Percentiles rank a stretch among this genome's conserved stretches.
Evolutionary conservation across 2,113 vertebrate genomes (phyloP).

Genomic region (Ahaetulla prasina): DNA sequence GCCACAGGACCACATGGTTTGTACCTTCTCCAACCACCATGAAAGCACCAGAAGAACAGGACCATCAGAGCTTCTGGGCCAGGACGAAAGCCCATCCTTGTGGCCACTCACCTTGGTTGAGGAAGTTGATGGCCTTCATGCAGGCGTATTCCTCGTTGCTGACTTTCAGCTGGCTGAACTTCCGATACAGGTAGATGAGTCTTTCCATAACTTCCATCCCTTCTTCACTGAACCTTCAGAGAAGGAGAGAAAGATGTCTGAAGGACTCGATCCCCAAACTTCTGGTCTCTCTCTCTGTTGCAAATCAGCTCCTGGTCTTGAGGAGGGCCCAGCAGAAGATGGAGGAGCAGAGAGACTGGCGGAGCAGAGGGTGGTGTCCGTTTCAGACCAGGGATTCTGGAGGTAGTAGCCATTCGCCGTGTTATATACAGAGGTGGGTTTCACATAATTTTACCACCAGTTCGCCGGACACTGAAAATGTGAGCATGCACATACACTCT

Average conservation of each 20-base stretch:
- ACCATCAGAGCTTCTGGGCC: not conserved
- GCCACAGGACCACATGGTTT: not conserved
- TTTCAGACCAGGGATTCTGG: too few species aligned
- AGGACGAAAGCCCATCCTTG: too few species aligned
- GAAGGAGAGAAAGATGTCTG: not conserved
- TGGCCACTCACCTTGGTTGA: conserved; percentile 87
- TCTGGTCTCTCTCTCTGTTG: too few species aligned
- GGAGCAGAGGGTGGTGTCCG: too few species aligned
- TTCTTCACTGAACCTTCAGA: conserved; percentile 86
- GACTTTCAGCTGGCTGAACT: conserved; percentile 93
- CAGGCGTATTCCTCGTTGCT: conserved; percentile 97
- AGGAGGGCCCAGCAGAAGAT: not conserved
- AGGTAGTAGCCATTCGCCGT: too few species aligned
- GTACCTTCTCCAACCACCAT: not conserved
- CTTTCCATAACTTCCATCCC: conserved; percentile 98
- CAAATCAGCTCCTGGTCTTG: not conserved
- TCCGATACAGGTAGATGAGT: conserved; percentile 95
- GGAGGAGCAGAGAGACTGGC: not conserved
- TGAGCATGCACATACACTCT: too few species aligned
- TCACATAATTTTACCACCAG: too few species aligned
- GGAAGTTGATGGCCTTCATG: conserved; percentile 99
- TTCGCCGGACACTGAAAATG: too few species aligned
- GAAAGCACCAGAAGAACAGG: not conserved
- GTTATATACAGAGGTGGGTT: too few species aligned
- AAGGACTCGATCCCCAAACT: not conserved